phyloP scores from a whole-genome alignment of 2,797 vertebrate species.

The Pipistrellus kuhlii region DNA sequence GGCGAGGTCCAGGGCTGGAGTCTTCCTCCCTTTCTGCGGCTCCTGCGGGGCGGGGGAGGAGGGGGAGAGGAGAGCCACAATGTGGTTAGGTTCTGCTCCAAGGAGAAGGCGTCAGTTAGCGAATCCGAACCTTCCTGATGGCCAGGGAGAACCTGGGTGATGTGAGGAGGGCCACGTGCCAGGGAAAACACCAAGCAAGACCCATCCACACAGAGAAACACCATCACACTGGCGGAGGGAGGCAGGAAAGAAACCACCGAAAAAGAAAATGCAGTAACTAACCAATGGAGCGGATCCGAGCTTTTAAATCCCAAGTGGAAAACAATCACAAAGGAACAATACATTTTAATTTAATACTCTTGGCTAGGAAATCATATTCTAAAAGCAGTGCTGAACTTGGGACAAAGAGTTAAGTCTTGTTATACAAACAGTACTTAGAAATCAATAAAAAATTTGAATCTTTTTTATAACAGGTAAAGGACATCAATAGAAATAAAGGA shows the following conservation, averaged over 20 bases:
- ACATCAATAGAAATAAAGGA: background rate
- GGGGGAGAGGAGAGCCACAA: slow-evolving; percentile 76
- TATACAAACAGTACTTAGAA: background rate
- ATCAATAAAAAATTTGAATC: background rate
- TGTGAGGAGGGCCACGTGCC: fast-evolving
- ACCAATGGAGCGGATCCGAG: fast-evolving
- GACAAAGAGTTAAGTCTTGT: background rate
- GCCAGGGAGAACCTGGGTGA: fast-evolving
- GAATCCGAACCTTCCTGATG: fast-evolving
- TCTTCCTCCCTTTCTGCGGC: slow-evolving; percentile 88
- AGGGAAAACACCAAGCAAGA: background rate
- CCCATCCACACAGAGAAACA: fast-evolving
- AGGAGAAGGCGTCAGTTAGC: background rate
- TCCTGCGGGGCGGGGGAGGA: fast-evolving
- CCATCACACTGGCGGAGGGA: too few relatives aligned
- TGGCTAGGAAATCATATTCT: background rate
- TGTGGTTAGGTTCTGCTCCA: background rate
- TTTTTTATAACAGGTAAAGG: slow-evolving; percentile 25
- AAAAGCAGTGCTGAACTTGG: background rate
- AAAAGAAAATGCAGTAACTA: fast-evolving
- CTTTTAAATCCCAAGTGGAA: background rate
- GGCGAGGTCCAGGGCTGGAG: slow-evolving; percentile 82
- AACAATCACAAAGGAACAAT: background rate
- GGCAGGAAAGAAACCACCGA: background rate
- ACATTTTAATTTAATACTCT: background rate